Evolutionary conservation across 2,113 vertebrate genomes (phyloP), one percentile per base, ranked within the genome.

Genomic region (Cinclus mexicanus): DNA sequence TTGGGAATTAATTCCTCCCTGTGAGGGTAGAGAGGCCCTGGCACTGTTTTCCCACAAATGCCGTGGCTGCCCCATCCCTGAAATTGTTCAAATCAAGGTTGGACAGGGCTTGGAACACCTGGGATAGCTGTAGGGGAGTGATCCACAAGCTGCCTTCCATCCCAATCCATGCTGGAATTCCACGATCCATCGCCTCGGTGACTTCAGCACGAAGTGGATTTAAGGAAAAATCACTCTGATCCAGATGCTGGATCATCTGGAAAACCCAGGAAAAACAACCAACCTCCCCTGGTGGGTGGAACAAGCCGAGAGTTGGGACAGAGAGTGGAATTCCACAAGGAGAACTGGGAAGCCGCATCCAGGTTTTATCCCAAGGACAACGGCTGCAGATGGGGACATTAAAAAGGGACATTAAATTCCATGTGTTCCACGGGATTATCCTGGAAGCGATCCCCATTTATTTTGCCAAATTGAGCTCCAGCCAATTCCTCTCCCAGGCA

Each of bases 351-450:
- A 77, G 29, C 55, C 6, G 59, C 12, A 20, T 83, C 91, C 78
- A 77, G 69, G 39, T 64, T 84, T 81, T 65, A 44, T 70, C 70
- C 42, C 88, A 96, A 97, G 94, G 95, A 87, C 94, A 91, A n/a
- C 0, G 83, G 77, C 14, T 77, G 56, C 94, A 90, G 79, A 87
- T 93, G 95, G 84, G 74, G 55, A 53, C 74, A 69, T 61, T 87
- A 69, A 87, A 60, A 53, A 46, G 65, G 90, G 69, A 83, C 88
- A 90, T 96, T 90, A 95, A 95, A 97, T 95, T 79, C 95, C 95
- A 94, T 95, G 95, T 96, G 52, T 95, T 97, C 84, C 11, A 23
- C 2, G 39, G 92, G 96, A 96, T 97, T 95, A 89, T 90, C 94
- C 95, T 96, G 95, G 96, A 95, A 95, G 72, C 4, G 2, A 89